Conservation (phyloP, 2,888 invertebrate genomes). For the Microplitis deprimator region DNA sequence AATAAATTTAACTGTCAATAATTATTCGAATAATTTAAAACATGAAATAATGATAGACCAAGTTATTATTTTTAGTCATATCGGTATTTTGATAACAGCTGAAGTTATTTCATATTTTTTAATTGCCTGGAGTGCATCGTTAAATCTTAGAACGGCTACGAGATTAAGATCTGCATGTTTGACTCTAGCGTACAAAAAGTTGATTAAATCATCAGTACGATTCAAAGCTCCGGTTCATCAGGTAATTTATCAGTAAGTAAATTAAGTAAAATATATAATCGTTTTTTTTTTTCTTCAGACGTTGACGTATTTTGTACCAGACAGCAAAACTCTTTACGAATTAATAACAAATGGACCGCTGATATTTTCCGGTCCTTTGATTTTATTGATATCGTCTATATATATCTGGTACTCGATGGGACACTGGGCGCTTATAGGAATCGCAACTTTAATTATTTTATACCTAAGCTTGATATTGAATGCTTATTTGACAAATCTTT, state of each 20-base stretch:
- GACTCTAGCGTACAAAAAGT: conserved; percentile 63
- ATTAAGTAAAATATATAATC: too few species aligned
- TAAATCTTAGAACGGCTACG: conserved; percentile 64
- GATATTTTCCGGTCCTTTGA: conserved; percentile 72
- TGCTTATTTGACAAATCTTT: conserved; percentile 57
- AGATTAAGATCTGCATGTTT: conserved; percentile 65
- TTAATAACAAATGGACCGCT: conserved; percentile 72
- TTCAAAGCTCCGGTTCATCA: conserved; percentile 57
- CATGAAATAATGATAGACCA: conserved; percentile 52
- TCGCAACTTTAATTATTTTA: conserved; percentile 71
- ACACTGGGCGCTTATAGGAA: conserved; percentile 72
- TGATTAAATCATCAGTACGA: conserved; percentile 59
- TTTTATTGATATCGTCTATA: conserved; percentile 70
- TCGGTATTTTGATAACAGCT: conserved; percentile 50
- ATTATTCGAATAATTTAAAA: conserved; percentile 40
- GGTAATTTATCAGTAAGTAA: conserved; percentile 46
- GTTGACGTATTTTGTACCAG: conserved; percentile 69
- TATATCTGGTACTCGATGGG: conserved; percentile 73
- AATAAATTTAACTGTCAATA: neutral
- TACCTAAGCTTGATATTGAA: conserved; percentile 58
- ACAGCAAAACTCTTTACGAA: conserved; percentile 73
- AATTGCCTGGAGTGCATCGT: conserved; percentile 56
- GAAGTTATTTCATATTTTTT: conserved; percentile 56
- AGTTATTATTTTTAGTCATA: conserved; percentile 54
- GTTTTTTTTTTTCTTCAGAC: conserved; percentile 66